A percentile compares a stretch with the other conserved stretches of the same genome.
Conservation (phyloP, 2,888 invertebrate genomes). For the Cenopis cana region DNA sequence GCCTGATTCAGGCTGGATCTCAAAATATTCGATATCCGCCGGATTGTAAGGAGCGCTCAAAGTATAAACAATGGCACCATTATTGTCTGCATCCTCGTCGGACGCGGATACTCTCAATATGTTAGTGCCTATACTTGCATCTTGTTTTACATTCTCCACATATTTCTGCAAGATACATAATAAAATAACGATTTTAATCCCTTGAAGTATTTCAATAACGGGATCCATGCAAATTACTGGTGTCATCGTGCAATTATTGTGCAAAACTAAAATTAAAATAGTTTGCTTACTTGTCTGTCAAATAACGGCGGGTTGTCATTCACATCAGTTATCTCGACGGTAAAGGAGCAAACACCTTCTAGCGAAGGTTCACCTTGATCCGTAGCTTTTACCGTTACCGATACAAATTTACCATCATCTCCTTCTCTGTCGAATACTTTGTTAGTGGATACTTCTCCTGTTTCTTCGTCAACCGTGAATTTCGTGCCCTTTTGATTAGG, state of each 20-base stretch:
- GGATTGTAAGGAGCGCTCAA: slow-evolving; percentile 95
- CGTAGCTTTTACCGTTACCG: slow-evolving; percentile 98
- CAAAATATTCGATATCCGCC: slow-evolving; percentile 96
- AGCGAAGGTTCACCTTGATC: slow-evolving; percentile 99
- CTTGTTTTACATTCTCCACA: slow-evolving; percentile 98
- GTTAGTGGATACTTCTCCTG: slow-evolving; percentile 97
- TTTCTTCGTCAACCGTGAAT: slow-evolving; percentile 97
- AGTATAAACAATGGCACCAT: slow-evolving; percentile 97
- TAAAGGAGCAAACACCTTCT: slow-evolving; percentile 99
- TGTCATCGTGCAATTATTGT: slow-evolving; percentile 56
- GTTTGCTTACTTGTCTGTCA: slow-evolving; percentile 93
- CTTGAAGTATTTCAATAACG: slow-evolving; percentile 42
- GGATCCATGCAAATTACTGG: slow-evolving; percentile 37
- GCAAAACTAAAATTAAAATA: slow-evolving; percentile 42
- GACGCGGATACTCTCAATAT: slow-evolving; percentile 97
- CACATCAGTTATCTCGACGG: slow-evolving; percentile 98
- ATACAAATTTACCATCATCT: slow-evolving; percentile 98
- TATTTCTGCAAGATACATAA: slow-evolving; percentile 91
- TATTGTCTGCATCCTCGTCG: slow-evolving; percentile 98
- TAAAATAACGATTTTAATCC: slow-evolving; percentile 46
- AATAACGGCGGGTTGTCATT: slow-evolving; percentile 98
- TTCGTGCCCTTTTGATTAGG: slow-evolving; percentile 97
- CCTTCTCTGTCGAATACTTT: slow-evolving; percentile 99
- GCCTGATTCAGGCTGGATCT: slow-evolving; percentile 98
- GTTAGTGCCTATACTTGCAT: slow-evolving; percentile 97